A percentile compares a stretch with the other conserved stretches of the same genome.
Evolutionary conservation across 2,797 vertebrate genomes (phyloP).

Genomic region (Poeciliopsis infans): DNA sequence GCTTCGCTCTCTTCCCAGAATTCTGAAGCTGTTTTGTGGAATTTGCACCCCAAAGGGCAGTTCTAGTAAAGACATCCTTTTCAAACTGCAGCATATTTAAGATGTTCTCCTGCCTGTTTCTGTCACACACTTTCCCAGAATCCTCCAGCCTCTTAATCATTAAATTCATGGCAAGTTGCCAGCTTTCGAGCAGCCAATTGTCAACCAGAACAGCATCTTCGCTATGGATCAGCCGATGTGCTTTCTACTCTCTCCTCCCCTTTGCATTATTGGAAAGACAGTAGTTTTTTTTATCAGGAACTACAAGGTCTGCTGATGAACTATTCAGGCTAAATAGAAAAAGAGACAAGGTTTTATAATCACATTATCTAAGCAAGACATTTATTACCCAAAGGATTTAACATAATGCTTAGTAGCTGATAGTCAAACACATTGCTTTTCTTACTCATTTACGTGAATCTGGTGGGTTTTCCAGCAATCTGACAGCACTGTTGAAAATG

Average conservation of each 20-base stretch:
- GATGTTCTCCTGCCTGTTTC: slow-evolving; percentile 46
- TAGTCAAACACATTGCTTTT: slow-evolving; percentile 5
- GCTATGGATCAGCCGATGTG: slow-evolving; percentile 54
- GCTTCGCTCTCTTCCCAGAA: slow-evolving; percentile 59
- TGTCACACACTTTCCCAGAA: slow-evolving; percentile 76
- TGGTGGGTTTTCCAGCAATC: slow-evolving; percentile 24
- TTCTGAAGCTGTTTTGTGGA: slow-evolving; percentile 41
- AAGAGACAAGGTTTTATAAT: slow-evolving; percentile 23
- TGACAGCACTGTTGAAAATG: slow-evolving; percentile 27
- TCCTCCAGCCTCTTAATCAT: slow-evolving; percentile 47
- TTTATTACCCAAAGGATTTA: slow-evolving; percentile 23
- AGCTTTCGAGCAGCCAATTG: slow-evolving; percentile 60
- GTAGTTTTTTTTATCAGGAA: slow-evolving; percentile 54
- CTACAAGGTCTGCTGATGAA: slow-evolving; percentile 37
- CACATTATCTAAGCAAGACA: background rate
- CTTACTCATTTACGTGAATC: slow-evolving; percentile 1
- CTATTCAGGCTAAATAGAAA: background rate
- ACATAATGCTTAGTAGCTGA: background rate
- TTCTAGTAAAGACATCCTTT: slow-evolving; percentile 59
- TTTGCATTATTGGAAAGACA: slow-evolving; percentile 57
- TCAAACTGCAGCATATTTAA: slow-evolving; percentile 47
- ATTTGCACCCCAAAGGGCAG: slow-evolving; percentile 39
- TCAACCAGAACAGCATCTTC: slow-evolving; percentile 50
- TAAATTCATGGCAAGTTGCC: slow-evolving; percentile 62
- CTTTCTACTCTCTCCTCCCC: slow-evolving; percentile 48